A percentile compares a stretch with the other conserved stretches of the same genome.
These are phyloP conservation scores for Chironomus striatipennis DNA, from an alignment of 1,140 invertebrate genomes.

Conservation along the genomic window DNA sequence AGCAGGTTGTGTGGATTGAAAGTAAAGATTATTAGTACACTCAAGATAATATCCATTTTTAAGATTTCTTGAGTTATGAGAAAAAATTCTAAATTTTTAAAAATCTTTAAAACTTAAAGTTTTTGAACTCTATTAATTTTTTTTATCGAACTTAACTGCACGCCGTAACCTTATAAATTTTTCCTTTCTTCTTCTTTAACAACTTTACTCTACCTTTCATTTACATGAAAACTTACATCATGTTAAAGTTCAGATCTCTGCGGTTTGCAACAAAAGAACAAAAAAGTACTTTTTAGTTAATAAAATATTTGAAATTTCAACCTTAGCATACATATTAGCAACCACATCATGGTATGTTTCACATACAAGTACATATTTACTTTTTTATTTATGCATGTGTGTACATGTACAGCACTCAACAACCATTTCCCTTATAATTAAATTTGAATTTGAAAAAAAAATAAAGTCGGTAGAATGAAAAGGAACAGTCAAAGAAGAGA, in stretches of 20 bases:
- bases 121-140: background rate
- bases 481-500: background rate
- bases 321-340: no score
- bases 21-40: background rate
- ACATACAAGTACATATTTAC: no score
- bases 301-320: no score
- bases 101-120: background rate
- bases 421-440: background rate
- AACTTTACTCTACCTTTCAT: background rate
- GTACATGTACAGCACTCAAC: background rate
- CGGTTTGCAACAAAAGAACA: no score
- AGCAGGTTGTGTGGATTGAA: background rate
- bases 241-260: background rate
- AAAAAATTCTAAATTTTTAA: background rate
- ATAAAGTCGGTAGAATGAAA: background rate
- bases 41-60: no score
- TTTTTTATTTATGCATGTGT: background rate
- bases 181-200: background rate
- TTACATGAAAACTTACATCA: background rate
- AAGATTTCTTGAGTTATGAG: no score
- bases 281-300: no score
- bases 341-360: no score
- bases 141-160: background rate
- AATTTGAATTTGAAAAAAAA: background rate
- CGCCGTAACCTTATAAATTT: background rate